These are phyloP conservation scores for Deilephila elpenor DNA, from an alignment of 2,888 invertebrate genomes.

Conservation along the genomic window DNA sequence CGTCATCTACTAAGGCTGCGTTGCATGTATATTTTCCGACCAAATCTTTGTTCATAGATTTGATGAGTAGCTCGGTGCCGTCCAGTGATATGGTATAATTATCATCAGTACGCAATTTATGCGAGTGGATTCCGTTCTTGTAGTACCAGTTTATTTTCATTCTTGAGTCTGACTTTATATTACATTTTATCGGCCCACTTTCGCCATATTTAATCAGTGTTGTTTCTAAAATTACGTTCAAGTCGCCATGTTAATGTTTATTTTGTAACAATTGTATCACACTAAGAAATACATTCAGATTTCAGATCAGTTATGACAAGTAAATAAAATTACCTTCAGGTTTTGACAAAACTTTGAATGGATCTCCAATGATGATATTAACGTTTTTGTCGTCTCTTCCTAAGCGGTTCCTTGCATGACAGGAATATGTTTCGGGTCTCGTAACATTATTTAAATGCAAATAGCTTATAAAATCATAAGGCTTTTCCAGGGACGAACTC, in stretches of 20 bases:
- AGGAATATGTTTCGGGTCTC: slow-evolving; percentile 29
- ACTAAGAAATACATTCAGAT: too few relatives aligned
- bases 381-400: slow-evolving; percentile 10
- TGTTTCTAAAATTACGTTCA: slow-evolving; percentile 27
- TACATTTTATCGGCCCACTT: slow-evolving; percentile 32
- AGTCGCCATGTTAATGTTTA: not conserved
- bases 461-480: slow-evolving; percentile 36
- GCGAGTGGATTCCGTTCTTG: slow-evolving; percentile 12
- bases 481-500: not conserved
- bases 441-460: slow-evolving; percentile 32
- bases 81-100: slow-evolving; percentile 32
- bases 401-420: slow-evolving; percentile 31
- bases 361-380: slow-evolving; percentile 23
- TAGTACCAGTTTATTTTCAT: slow-evolving; percentile 37
- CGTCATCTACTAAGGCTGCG: slow-evolving; percentile 10
- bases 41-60: slow-evolving; percentile 32
- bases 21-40: slow-evolving; percentile 39
- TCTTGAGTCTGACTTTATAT: slow-evolving; percentile 33
- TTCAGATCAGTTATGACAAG: not conserved
- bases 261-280: not conserved
- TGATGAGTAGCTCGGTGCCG: slow-evolving; percentile 35
- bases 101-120: slow-evolving; percentile 28
- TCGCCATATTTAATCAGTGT: slow-evolving; percentile 31
- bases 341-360: slow-evolving; percentile 22
- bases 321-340: slow-evolving; percentile 29